phyloP scores from a whole-genome alignment of 2,888 invertebrate genomes.

The Sarcophaga subvicina region DNA sequence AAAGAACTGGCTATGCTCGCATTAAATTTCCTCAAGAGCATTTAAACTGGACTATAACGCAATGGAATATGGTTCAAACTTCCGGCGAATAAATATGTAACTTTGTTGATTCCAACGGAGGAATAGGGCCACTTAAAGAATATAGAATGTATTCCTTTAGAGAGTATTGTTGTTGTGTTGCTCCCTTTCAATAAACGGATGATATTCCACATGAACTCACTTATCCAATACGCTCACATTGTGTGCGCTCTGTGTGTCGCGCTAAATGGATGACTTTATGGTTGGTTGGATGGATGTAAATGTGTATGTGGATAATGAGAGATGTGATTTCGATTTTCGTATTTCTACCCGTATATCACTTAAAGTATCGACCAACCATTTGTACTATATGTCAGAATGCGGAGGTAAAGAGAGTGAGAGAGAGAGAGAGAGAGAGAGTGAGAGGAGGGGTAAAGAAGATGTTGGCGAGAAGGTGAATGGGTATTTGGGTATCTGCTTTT shows the following conservation, averaged over 20 bases:
- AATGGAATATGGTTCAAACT: no score
- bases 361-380: not conserved
- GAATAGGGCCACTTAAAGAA: no score
- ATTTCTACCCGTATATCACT: not conserved
- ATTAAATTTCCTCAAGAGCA: no score
- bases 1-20: no score
- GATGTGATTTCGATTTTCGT: conserved; percentile 10
- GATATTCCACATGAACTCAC: not conserved
- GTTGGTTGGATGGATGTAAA: conserved; percentile 11
- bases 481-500: conserved; percentile 20
- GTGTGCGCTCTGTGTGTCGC: not conserved
- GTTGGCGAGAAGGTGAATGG: not conserved
- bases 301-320: not conserved
- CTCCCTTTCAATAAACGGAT: not conserved
- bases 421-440: not conserved
- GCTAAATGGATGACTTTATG: conserved; percentile 39
- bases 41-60: no score
- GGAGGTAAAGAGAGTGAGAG: not conserved
- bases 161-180: not conserved
- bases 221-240: not conserved
- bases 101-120: no score
- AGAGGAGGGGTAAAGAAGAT: no score
- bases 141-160: no score
- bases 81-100: no score
- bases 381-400: not conserved